Percentiles rank a stretch among this genome's conserved stretches.
Evolutionary conservation across 1,140 invertebrate genomes (phyloP).

Genomic region (Drosophila repletoides): DNA sequence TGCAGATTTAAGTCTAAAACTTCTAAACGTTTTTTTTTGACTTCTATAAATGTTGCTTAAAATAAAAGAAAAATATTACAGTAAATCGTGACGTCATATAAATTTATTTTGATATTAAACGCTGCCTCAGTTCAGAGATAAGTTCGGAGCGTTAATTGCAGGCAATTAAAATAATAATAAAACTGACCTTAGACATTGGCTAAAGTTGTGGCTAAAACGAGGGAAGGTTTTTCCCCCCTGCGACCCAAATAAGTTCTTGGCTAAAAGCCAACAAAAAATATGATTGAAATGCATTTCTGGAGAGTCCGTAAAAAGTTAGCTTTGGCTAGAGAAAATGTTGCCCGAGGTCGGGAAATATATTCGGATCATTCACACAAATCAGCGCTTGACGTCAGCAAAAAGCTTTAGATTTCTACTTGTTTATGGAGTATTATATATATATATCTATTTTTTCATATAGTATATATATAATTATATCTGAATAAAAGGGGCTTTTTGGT

Average conservation of each 20-base stretch:
- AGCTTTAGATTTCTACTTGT: conserved; percentile 1
- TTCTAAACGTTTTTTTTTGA: too few relatives aligned
- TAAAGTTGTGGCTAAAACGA: conserved; percentile 19
- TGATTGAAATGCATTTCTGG: conserved; percentile 15
- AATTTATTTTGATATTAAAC: too few relatives aligned
- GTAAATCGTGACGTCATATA: conserved; percentile 11
- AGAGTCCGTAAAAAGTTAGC: background rate
- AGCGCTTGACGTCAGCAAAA: conserved; percentile 25
- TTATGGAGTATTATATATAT: background rate
- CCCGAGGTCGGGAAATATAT: conserved; percentile 54
- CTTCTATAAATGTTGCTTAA: too few relatives aligned
- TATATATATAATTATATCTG: background rate
- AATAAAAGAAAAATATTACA: background rate
- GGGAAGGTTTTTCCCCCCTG: background rate
- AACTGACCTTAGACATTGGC: conserved; percentile 68
- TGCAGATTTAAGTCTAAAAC: too few relatives aligned
- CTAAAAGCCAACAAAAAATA: conserved; percentile 47
- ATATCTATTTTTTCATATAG: background rate
- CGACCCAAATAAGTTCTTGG: conserved; percentile 35
- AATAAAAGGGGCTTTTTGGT: too few relatives aligned
- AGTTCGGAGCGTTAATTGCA: conserved; percentile 13
- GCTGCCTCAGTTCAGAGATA: conserved; percentile 20
- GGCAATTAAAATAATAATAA: conserved; percentile 28
- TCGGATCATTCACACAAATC: background rate
- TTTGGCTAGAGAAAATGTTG: conserved; percentile 28